These are phyloP conservation scores for Shinisaurus crocodilurus DNA, from an alignment of 2,113 vertebrate genomes.

Conservation along the genomic window DNA sequence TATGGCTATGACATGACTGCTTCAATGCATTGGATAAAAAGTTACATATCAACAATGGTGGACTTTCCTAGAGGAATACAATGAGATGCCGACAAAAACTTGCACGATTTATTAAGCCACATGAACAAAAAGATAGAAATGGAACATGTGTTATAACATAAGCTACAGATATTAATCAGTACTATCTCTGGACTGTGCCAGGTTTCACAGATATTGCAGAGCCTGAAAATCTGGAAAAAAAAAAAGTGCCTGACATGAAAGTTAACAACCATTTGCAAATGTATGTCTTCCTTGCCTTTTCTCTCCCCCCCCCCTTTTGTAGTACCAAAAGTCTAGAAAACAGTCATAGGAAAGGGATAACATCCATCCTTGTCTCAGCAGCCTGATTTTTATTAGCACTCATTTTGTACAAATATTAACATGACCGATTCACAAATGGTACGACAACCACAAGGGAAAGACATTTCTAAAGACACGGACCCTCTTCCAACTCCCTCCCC, in stretches of 20 bases:
- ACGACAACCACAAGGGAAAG: conserved; percentile 51
- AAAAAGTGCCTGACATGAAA: conserved; percentile 70
- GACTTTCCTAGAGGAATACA: neutral
- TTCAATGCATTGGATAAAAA: conserved; percentile 43
- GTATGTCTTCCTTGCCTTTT: conserved; percentile 58
- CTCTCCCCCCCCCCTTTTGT: conserved; percentile 34
- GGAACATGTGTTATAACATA: conserved; percentile 16
- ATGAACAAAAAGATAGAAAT: conserved; percentile 44
- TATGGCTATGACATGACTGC: conserved; percentile 35
- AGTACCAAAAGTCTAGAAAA: conserved; percentile 73
- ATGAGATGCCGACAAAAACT: conserved; percentile 14
- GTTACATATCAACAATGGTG: conserved; percentile 49
- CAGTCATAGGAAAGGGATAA: conserved; percentile 73
- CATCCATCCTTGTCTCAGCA: conserved; percentile 76
- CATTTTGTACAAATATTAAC: conserved; percentile 81
- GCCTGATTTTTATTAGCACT: conserved; percentile 80
- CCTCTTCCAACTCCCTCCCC: neutral
- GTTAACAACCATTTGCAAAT: conserved; percentile 70
- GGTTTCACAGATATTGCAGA: conserved; percentile 63
- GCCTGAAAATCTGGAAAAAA: conserved; percentile 56
- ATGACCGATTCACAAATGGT: conserved; percentile 57
- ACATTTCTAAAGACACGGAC: conserved; percentile 24
- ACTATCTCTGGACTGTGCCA: conserved; percentile 53
- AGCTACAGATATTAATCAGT: conserved; percentile 59
- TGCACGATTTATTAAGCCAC: conserved; percentile 52